Base-by-base conservation (phyloP, 2,797 vertebrate genomes). In the Kryptolebias ocellatus region DNA sequence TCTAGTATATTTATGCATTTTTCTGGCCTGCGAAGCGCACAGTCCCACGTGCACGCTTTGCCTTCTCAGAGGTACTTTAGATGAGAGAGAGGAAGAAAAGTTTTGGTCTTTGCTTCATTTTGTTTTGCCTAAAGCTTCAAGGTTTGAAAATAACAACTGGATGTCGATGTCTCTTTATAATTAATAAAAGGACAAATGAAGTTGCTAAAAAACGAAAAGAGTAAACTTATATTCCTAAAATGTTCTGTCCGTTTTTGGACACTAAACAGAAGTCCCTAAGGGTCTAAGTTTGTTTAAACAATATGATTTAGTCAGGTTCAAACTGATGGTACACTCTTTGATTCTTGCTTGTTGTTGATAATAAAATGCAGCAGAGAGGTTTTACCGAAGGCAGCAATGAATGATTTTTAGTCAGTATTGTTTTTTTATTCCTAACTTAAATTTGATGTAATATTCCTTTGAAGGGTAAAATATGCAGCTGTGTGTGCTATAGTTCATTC, bases 391-490 rank as follows among this genome's bases (percentile, higher is more conserved):
- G 61, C 46, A 74, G 54, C 46, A 53, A 34, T 42, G 34, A 70
- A 63, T 54, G 46, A 70, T 49, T 61, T 55, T 37, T 8, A 20
- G 51, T 74, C 50, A 60, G 53, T 53, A 4, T 74, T 47, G 17
- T 67, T 69, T 79, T 1, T 61, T 4, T 67, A 17, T 10, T 42
- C 5, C 47, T 24, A 10, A 46, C 9, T 51, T 63, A 15, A 51
- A 60, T 60, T 65, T 54, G n/a, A 29, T 74, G 44, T 53, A 44
- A 34, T 64, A 44, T 46, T 67, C 17, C n/a, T 42, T 6, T 1
- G 0, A 29, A 60, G 29, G 50, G 31, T 29, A 0, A 55, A 49
- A 71, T 72, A 45, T 72, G 76, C 60, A 84, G 47, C 54, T 72
- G 66, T 63, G 16, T 65, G 11, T 53, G 5, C 4, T 53, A 37